These are phyloP conservation scores for Acrocephalus kingi DNA, from an alignment of 2,113 vertebrate species.

Conservation along the genomic window DNA sequence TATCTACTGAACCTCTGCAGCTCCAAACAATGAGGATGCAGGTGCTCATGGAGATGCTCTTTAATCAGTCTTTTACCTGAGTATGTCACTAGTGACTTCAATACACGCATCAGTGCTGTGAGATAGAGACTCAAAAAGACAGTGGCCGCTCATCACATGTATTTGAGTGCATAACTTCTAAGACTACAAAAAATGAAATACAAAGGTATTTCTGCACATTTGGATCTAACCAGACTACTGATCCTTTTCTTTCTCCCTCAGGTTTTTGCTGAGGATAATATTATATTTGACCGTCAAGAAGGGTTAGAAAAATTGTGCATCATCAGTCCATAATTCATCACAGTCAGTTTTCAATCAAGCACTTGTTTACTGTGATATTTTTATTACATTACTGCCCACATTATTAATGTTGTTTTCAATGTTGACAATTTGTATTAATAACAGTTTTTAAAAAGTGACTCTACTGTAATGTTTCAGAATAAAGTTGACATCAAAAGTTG, in stretches of 20 bases:
- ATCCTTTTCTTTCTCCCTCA: background rate
- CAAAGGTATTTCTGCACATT: background rate
- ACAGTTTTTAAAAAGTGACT: background rate
- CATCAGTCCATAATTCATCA: background rate
- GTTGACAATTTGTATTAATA: background rate
- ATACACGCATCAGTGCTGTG: background rate
- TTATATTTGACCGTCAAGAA: background rate
- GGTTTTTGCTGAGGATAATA: background rate
- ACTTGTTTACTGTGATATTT: background rate
- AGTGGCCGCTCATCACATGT: fast-evolving
- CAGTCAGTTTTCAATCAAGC: background rate
- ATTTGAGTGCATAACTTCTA: background rate
- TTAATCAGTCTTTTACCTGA: background rate
- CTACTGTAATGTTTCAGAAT: background rate
- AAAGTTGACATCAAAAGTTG: background rate
- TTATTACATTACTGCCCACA: background rate
- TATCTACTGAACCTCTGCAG: background rate
- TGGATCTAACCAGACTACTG: background rate
- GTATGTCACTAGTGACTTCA: background rate
- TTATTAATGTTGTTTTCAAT: background rate
- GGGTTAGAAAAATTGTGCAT: background rate
- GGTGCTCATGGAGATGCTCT: background rate
- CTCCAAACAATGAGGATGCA: background rate
- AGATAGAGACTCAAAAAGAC: background rate
- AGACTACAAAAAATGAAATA: background rate